A percentile compares a stretch with the other conserved stretches of the same genome.
These are phyloP conservation scores for Microtus obscurus DNA, from an alignment of 2,797 vertebrate genomes.

Conservation along the genomic window DNA sequence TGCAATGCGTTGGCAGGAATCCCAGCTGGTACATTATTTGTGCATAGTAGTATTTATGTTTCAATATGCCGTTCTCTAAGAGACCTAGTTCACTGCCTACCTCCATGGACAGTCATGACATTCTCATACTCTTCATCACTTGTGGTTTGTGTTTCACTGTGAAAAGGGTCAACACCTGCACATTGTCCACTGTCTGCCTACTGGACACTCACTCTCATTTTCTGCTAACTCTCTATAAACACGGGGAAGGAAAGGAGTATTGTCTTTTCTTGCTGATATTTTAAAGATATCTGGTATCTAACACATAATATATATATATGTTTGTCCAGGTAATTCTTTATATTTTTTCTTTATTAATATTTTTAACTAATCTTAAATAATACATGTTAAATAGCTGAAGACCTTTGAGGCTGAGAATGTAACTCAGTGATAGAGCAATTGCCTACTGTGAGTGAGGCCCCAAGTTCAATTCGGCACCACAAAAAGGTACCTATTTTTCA, in stretches of 20 bases:
- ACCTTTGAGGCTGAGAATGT: not conserved
- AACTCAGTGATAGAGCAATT: not conserved
- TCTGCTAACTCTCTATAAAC: not conserved
- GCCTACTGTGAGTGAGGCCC: not conserved
- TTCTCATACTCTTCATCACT: not conserved
- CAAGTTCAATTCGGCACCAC: not conserved
- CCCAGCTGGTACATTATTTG: not conserved
- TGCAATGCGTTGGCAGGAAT: not conserved
- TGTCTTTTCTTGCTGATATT: not conserved
- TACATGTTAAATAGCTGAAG: not conserved
- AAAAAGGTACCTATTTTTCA: not conserved
- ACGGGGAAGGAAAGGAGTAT: not conserved
- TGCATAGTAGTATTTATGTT: not conserved
- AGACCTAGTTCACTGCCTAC: not conserved
- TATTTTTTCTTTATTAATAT: not conserved
- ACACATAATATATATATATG: not conserved
- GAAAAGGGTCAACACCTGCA: not conserved
- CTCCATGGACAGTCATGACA: not conserved
- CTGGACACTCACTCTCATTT: not conserved
- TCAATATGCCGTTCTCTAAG: not conserved
- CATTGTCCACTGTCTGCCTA: not conserved
- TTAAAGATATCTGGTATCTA: not conserved
- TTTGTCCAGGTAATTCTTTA: not conserved
- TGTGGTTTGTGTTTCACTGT: not conserved
- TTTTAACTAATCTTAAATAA: not conserved